Conservation (phyloP, 2,888 invertebrate species). For the Taenaris catops region DNA sequence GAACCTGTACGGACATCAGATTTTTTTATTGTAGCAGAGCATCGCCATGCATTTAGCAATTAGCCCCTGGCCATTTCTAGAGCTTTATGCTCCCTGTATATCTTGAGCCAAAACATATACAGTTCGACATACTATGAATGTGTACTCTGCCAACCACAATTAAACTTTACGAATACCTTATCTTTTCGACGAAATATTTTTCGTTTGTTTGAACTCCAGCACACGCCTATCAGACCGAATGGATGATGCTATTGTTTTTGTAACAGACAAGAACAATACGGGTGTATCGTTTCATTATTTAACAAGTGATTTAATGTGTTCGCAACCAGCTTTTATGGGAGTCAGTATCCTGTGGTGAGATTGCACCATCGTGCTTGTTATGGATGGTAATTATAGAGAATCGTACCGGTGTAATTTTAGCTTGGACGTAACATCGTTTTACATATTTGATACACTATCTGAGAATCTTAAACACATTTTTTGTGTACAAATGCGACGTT, state of each 20-base stretch:
- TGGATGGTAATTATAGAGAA: slow-evolving; percentile 21
- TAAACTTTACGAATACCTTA: not conserved
- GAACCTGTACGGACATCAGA: too few species aligned
- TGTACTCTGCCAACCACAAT: too few species aligned
- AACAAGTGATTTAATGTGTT: slow-evolving; percentile 21
- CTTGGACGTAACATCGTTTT: slow-evolving; percentile 5
- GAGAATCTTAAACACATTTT: too few species aligned
- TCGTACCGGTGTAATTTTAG: slow-evolving; percentile 7
- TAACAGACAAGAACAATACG: slow-evolving; percentile 18
- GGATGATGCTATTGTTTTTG: slow-evolving; percentile 16
- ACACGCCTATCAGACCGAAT: slow-evolving; percentile 5
- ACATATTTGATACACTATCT: slow-evolving; percentile 8
- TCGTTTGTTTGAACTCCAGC: not conserved
- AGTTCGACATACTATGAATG: too few species aligned
- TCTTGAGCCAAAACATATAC: too few species aligned
- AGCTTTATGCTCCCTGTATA: too few species aligned
- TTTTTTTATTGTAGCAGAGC: too few species aligned
- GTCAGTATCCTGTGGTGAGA: slow-evolving; percentile 20
- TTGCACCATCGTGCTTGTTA: slow-evolving; percentile 21
- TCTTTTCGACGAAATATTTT: slow-evolving; percentile 15
- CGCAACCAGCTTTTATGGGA: slow-evolving; percentile 19
- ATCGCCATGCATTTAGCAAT: too few species aligned
- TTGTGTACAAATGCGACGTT: slow-evolving; percentile 2
- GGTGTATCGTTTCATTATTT: slow-evolving; percentile 18
- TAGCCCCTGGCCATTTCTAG: too few species aligned